Conservation (phyloP, 1,140 invertebrate species). For the Drosophila suzukii region DNA sequence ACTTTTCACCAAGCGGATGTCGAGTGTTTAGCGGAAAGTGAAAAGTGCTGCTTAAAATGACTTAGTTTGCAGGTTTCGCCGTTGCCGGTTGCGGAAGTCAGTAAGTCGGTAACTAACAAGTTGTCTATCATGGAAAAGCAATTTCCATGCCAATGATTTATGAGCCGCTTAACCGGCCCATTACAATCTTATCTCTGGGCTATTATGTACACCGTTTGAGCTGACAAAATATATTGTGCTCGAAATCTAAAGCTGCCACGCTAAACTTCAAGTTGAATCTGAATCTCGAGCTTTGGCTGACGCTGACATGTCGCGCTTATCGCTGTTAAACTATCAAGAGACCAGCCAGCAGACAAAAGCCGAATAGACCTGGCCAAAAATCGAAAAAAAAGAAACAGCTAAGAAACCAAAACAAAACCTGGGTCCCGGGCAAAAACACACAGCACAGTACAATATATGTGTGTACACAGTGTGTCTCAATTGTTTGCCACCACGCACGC, state of each 20-base stretch:
- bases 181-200: conserved; percentile 78
- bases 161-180: conserved; percentile 78
- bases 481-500: conserved; percentile 81
- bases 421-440: conserved; percentile 5
- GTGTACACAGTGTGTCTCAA: conserved; percentile 73
- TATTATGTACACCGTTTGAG: conserved; percentile 81
- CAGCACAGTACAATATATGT: background rate
- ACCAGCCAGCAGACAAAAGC: conserved; percentile 52
- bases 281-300: conserved; percentile 60
- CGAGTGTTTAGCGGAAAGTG: conserved; percentile 80
- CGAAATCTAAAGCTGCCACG: conserved; percentile 72
- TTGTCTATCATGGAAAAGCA: conserved; percentile 80
- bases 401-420: conserved; percentile 56
- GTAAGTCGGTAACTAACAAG: conserved; percentile 60
- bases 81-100: conserved; percentile 61
- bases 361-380: conserved; percentile 17
- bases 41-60: conserved; percentile 81
- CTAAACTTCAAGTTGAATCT: conserved; percentile 45
- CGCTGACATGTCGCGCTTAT: conserved; percentile 81
- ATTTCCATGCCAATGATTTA: conserved; percentile 82
- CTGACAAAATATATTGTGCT: conserved; percentile 81
- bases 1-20: conserved; percentile 77
- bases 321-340: conserved; percentile 76
- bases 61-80: conserved; percentile 80
- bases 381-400: too few relatives aligned